Percentiles rank a stretch among this genome's conserved stretches.
phyloP scores from a whole-genome alignment of 2,797 vertebrate genomes.

The Potorous gilbertii region DNA sequence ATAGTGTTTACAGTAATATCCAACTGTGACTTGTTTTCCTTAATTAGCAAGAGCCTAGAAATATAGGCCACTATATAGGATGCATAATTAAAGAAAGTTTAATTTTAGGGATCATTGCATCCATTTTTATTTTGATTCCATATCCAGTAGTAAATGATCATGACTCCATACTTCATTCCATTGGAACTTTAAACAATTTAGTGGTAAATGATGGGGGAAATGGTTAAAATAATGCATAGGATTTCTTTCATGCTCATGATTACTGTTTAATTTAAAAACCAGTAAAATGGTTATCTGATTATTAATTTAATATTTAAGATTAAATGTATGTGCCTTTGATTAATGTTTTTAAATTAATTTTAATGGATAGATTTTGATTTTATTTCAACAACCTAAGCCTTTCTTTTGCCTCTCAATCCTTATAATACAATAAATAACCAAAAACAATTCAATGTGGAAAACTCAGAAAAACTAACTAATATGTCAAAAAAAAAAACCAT shows the following conservation, averaged over 20 bases:
- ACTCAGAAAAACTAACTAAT: no score
- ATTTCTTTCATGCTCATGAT: conserved; percentile 54
- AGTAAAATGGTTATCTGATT: conserved; percentile 68
- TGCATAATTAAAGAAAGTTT: background rate
- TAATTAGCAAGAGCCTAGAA: background rate
- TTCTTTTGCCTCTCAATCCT: background rate
- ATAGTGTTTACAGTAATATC: background rate
- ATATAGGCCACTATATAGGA: background rate
- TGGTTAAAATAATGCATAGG: background rate
- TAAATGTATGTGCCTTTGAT: conserved; percentile 6
- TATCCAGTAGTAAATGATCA: conserved; percentile 27
- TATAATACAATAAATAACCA: background rate
- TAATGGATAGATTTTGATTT: background rate
- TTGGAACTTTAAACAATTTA: conserved; percentile 61
- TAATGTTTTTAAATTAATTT: conserved; percentile 7
- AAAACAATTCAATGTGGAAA: no score
- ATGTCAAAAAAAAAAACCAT: background rate
- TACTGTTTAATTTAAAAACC: conserved; percentile 76
- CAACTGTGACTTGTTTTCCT: background rate
- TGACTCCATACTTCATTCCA: conserved; percentile 61
- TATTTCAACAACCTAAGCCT: background rate
- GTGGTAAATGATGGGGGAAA: background rate
- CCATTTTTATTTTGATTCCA: conserved; percentile 27
- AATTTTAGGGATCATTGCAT: background rate
- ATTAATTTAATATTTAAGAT: conserved; percentile 73